Evolutionary conservation across 2,113 vertebrate genomes (phyloP).

Genomic region (Pollimyrus isidori): DNA sequence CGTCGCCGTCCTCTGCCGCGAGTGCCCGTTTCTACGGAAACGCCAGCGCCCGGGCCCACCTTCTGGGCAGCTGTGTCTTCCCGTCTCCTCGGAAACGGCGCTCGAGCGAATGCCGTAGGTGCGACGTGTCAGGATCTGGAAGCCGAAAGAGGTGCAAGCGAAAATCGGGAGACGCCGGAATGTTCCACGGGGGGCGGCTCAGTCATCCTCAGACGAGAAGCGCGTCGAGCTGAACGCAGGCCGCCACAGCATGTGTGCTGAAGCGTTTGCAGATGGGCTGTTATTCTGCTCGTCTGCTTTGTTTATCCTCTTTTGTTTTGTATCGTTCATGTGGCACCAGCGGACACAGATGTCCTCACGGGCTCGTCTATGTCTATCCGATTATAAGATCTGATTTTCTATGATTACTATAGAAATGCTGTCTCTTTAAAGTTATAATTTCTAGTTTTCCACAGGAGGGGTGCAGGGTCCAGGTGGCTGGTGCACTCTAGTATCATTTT

Average conservation of each 20-base stretch:
- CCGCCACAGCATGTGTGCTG: background rate
- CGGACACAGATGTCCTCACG: background rate
- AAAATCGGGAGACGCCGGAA: background rate
- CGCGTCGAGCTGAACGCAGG: background rate
- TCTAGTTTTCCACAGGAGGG: background rate
- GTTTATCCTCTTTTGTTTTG: background rate
- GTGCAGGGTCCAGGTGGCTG: background rate
- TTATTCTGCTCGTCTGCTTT: background rate
- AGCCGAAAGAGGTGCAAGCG: background rate
- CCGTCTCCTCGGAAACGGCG: constrained; percentile 39
- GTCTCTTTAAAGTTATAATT: background rate
- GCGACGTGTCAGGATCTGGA: constrained; percentile 28
- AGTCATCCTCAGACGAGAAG: background rate
- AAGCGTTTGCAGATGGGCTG: background rate
- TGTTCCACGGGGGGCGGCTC: background rate
- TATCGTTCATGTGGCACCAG: background rate
- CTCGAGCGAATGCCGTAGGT: constrained; percentile 18
- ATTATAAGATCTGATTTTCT: background rate
- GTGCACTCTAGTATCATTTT: background rate
- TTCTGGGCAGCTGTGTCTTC: constrained; percentile 78
- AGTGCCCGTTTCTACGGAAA: constrained; percentile 85
- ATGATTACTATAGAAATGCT: background rate
- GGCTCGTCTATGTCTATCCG: background rate
- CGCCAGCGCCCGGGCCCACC: constrained; percentile 78
- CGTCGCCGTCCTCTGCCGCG: constrained; percentile 58